Evolutionary conservation across 30 jellyfish, hydroid and myxozoan species (phyloP).

Genomic region (Chrysaora quinquecirrha): DNA sequence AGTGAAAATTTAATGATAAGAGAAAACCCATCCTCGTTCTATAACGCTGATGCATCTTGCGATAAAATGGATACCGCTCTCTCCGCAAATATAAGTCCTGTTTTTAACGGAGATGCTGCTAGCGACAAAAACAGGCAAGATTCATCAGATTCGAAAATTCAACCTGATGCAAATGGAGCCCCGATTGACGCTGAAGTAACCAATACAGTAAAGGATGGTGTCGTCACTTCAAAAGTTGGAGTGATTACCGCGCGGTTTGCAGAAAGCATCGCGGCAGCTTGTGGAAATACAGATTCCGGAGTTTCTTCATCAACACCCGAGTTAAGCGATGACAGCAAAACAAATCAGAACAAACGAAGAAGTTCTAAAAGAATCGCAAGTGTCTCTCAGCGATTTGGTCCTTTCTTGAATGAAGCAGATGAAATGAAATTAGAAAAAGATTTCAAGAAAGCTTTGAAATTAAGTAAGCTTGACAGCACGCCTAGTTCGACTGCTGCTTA

Average conservation of each 20-base stretch:
- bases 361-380: constrained; percentile 43
- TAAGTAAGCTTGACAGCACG: constrained; percentile 51
- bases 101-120: too few species aligned
- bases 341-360: constrained; percentile 32
- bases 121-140: too few species aligned
- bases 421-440: constrained; percentile 50
- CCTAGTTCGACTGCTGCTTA: neutral
- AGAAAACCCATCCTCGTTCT: too few species aligned
- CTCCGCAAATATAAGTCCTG: too few species aligned
- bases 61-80: too few species aligned
- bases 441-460: constrained; percentile 43
- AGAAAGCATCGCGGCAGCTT: constrained; percentile 77
- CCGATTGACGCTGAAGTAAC: too few species aligned
- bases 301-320: neutral
- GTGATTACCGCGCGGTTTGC: constrained; percentile 69
- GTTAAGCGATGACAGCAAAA: neutral
- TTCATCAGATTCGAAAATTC: too few species aligned
- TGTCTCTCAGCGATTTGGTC: constrained; percentile 46
- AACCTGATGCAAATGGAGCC: too few species aligned
- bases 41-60: too few species aligned
- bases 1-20: too few species aligned
- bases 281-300: constrained; percentile 64
- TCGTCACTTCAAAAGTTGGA: neutral
- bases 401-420: constrained; percentile 30
- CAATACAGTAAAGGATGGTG: too few species aligned